These are phyloP conservation scores for Coracopsis vasa DNA, from an alignment of 2,113 vertebrate species.

Conservation along the genomic window DNA sequence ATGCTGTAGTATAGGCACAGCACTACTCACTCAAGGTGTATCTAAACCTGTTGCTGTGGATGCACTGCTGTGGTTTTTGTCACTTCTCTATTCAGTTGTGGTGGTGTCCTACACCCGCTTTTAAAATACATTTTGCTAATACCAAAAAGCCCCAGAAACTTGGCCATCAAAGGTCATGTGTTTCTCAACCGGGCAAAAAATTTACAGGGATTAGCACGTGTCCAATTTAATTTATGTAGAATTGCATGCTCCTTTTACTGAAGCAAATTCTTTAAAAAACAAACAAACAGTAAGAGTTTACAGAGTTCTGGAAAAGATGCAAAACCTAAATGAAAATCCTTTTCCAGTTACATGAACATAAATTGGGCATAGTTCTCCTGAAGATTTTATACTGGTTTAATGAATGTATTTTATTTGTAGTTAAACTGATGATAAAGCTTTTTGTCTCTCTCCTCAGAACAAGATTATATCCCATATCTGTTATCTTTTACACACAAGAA, in stretches of 20 bases:
- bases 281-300: neutral
- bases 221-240: neutral
- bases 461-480: neutral
- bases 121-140: neutral
- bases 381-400: neutral
- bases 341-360: neutral
- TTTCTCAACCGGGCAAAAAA: neutral
- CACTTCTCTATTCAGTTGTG: neutral
- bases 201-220: neutral
- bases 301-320: neutral
- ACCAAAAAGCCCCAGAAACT: neutral
- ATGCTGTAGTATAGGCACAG: neutral
- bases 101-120: accelerated
- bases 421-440: neutral
- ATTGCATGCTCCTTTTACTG: neutral
- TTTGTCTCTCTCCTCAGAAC: neutral
- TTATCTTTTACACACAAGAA: neutral
- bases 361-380: slow-evolving; percentile 5
- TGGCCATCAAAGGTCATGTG: neutral
- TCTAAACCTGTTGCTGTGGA: neutral
- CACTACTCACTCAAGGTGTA: accelerated
- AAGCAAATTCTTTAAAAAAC: neutral
- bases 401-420: neutral
- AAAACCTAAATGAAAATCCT: slow-evolving; percentile 8
- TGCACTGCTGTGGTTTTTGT: neutral